Conservation (phyloP, 2,113 vertebrate species). For the Ceyx cyanopectus region DNA sequence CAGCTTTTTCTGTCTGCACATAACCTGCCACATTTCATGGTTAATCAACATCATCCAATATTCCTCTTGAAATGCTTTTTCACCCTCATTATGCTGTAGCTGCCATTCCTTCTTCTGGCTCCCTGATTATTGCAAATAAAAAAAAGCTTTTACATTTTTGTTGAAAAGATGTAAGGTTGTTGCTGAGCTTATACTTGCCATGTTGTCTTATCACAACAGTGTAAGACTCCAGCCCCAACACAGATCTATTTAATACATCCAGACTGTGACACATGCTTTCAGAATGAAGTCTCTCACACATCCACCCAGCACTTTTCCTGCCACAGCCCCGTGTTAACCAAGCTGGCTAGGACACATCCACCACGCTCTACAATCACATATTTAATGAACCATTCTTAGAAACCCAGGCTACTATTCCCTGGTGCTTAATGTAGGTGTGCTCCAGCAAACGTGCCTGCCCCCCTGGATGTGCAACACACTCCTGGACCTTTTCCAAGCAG, state of each 20-base stretch:
- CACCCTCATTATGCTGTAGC: not conserved
- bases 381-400: not conserved
- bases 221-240: conserved; percentile 43
- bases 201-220: conserved; percentile 30
- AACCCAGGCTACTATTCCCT: not conserved
- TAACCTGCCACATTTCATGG: not conserved
- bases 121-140: not conserved
- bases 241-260: conserved; percentile 47
- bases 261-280: not conserved
- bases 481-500: not conserved
- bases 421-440: not conserved
- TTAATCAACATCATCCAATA: not conserved
- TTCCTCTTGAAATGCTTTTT: not conserved
- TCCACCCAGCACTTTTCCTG: not conserved
- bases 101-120: not conserved
- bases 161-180: not conserved
- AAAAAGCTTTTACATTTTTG: not conserved
- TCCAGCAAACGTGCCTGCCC: not conserved
- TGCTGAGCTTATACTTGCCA: conserved; percentile 35
- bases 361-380: rapidly evolving
- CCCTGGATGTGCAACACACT: not conserved
- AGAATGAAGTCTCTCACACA: not conserved
- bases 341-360: not conserved
- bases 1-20: not conserved
- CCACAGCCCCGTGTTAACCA: not conserved